A percentile compares a stretch with the other conserved stretches of the same genome.
Conservation (phyloP, 2,888 invertebrate genomes). For the Epicampocera succincta region DNA sequence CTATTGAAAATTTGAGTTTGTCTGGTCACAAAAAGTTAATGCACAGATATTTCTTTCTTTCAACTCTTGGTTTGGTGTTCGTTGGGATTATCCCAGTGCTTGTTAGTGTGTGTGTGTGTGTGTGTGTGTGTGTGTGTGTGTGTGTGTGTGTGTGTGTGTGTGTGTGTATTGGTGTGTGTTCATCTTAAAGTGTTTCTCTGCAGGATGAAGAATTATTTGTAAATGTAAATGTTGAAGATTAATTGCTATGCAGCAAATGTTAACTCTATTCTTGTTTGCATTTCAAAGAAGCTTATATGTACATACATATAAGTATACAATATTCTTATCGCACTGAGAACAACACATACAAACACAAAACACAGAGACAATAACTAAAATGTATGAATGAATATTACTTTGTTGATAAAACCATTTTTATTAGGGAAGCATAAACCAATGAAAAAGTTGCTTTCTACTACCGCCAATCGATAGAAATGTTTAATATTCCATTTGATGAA, state of each 20-base stretch:
- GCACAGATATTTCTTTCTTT: too few species aligned
- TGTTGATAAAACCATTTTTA: conserved; percentile 19
- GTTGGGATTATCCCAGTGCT: too few species aligned
- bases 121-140: not conserved
- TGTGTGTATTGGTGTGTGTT: not conserved
- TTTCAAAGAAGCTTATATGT: conserved; percentile 67
- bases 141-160: too few species aligned
- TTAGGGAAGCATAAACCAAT: conserved; percentile 6
- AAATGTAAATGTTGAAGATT: conserved; percentile 67
- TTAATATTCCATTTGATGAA: not conserved
- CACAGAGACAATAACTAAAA: conserved; percentile 34
- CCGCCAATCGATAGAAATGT: not conserved
- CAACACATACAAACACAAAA: conserved; percentile 1
- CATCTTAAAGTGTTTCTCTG: conserved; percentile 25
- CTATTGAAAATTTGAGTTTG: too few species aligned
- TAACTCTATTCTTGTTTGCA: conserved; percentile 67
- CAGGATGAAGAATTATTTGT: conserved; percentile 64
- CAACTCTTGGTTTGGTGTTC: too few species aligned
- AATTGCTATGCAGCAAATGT: conserved; percentile 69
- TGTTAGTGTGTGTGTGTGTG: not conserved
- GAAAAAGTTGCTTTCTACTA: not conserved
- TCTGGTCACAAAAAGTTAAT: too few species aligned
- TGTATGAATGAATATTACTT: conserved; percentile 48
- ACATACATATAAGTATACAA: too few species aligned
- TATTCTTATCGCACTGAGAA: conserved; percentile 57